These are phyloP conservation scores for Drosophila bocki DNA, from an alignment of 1,140 invertebrate species.

Conservation along the genomic window DNA sequence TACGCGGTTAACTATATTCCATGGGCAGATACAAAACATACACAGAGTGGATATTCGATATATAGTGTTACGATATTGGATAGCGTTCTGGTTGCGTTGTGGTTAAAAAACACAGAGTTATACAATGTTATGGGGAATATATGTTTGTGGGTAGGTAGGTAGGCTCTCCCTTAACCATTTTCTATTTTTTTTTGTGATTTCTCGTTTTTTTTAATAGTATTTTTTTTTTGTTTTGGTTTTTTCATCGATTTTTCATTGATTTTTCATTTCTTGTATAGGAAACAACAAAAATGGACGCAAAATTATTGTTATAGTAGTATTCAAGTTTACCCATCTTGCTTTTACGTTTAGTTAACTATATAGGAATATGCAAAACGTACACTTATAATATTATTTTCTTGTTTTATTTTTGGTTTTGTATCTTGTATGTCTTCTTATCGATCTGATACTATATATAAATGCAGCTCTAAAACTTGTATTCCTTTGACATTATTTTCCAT, in stretches of 20 bases:
- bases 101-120: slow-evolving; percentile 39
- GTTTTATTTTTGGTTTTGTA: slow-evolving; percentile 24
- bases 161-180: neutral
- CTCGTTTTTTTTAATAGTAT: slow-evolving; percentile 10
- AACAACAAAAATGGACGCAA: slow-evolving; percentile 82
- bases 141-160: neutral
- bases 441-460: slow-evolving; percentile 76
- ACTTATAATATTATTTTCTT: slow-evolving; percentile 61
- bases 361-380: slow-evolving; percentile 82
- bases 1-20: slow-evolving; percentile 35
- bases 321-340: slow-evolving; percentile 49
- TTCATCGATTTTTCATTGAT: neutral
- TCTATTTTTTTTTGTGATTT: slow-evolving; percentile 7
- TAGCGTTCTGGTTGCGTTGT: slow-evolving; percentile 19
- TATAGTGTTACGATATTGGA: slow-evolving; percentile 28
- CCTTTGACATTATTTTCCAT: slow-evolving; percentile 39
- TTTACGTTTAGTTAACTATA: slow-evolving; percentile 74
- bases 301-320: slow-evolving; percentile 73
- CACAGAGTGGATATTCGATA: slow-evolving; percentile 52
- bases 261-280: slow-evolving; percentile 60
- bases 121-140: slow-evolving; percentile 23
- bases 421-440: slow-evolving; percentile 25
- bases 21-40: slow-evolving; percentile 63
- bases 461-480: slow-evolving; percentile 78
- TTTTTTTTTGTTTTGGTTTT: slow-evolving; percentile 22